Evolutionary conservation across 2,797 vertebrate species (phyloP).

Genomic region (Hemitrygon akajei): DNA sequence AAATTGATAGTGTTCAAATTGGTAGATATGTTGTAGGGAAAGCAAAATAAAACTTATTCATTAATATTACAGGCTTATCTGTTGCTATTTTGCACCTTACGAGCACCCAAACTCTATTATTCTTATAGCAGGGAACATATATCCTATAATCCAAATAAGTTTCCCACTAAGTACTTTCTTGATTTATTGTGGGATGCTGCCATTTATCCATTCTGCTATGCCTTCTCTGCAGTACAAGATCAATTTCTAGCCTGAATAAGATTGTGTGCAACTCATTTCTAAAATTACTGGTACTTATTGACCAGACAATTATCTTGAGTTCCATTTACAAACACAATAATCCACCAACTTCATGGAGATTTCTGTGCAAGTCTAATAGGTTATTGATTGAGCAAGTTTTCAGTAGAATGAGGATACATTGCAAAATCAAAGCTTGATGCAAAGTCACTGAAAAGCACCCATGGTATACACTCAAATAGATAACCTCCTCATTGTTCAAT

Average conservation of each 20-base stretch:
- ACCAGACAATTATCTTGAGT: conserved; percentile 81
- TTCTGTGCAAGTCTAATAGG: conserved; percentile 84
- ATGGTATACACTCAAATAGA: neutral
- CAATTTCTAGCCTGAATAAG: neutral
- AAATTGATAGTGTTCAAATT: neutral
- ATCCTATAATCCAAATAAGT: neutral
- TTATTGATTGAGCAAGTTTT: conserved; percentile 96
- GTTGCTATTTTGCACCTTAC: neutral
- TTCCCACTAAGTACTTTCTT: neutral
- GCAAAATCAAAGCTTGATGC: conserved; percentile 21
- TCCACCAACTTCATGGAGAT: conserved; percentile 81
- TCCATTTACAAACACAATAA: conserved; percentile 85
- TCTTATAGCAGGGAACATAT: too few relatives aligned
- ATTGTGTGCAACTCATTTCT: conserved; percentile 62
- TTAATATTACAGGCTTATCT: neutral
- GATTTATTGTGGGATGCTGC: neutral
- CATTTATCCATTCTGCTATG: conserved; percentile 7
- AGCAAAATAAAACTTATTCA: too few relatives aligned
- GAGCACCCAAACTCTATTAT: neutral
- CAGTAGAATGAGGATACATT: conserved; percentile 67
- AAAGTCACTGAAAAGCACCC: neutral
- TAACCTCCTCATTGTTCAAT: neutral
- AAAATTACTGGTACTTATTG: conserved; percentile 75
- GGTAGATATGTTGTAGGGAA: too few relatives aligned
- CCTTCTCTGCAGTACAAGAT: neutral